Conservation (phyloP, 1,140 invertebrate genomes). For the Listronotus oregonensis region DNA sequence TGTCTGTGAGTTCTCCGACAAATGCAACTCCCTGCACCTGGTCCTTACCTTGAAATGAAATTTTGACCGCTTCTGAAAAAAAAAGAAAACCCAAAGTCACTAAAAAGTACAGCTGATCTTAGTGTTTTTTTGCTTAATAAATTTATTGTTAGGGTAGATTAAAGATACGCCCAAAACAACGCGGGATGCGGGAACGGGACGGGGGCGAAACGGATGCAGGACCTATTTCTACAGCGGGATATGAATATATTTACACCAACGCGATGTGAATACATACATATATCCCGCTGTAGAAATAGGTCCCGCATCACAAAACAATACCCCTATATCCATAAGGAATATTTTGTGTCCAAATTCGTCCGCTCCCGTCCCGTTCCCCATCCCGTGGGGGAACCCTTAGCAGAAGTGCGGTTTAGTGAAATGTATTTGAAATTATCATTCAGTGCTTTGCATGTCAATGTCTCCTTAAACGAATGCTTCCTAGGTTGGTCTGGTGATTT, state of each 20-base stretch:
- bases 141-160: background rate
- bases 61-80: constrained; percentile 4
- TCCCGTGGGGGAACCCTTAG: background rate
- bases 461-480: constrained; percentile 1
- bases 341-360: background rate
- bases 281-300: too few relatives aligned
- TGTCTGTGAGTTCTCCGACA: background rate
- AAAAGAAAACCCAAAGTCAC: background rate
- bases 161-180: background rate
- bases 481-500: background rate
- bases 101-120: background rate
- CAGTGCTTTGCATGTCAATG: background rate
- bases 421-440: background rate
- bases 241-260: too few relatives aligned
- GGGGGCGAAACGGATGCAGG: too few relatives aligned
- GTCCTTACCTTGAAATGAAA: background rate
- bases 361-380: background rate
- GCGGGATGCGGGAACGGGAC: too few relatives aligned
- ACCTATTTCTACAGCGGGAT: too few relatives aligned
- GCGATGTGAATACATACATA: too few relatives aligned
- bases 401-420: background rate
- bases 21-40: background rate
- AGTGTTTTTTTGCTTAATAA: background rate
- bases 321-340: too few relatives aligned
- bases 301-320: too few relatives aligned